These are phyloP conservation scores for Limosa lapponica DNA, from an alignment of 2,797 vertebrate genomes.

Conservation along the genomic window DNA sequence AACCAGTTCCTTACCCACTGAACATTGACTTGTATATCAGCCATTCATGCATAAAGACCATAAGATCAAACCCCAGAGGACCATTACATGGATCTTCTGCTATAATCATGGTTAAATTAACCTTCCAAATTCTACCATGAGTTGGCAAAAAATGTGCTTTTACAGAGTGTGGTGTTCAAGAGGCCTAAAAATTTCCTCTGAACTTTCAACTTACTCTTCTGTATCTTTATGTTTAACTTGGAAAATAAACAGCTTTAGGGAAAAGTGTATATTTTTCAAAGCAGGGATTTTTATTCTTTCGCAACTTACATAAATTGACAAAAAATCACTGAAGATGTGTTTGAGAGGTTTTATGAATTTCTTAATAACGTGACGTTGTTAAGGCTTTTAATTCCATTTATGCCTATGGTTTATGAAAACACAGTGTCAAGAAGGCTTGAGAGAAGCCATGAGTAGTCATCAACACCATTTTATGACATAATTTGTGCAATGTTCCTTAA, in stretches of 20 bases:
- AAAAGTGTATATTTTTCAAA: background rate
- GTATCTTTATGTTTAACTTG: background rate
- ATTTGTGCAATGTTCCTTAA: background rate
- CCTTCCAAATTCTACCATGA: background rate
- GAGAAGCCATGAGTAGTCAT: background rate
- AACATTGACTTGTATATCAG: background rate
- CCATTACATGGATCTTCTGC: background rate
- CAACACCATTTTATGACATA: background rate
- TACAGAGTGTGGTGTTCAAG: background rate
- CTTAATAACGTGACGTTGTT: background rate
- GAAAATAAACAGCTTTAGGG: fast-evolving
- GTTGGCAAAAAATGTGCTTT: background rate
- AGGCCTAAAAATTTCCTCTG: background rate
- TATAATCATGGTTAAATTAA: background rate
- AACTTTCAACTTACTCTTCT: background rate
- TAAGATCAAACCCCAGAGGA: background rate
- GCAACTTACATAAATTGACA: background rate
- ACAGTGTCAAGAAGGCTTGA: background rate
- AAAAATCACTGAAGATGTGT: background rate
- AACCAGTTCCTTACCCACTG: background rate
- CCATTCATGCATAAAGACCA: background rate
- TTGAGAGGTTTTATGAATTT: background rate
- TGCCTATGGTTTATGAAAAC: background rate
- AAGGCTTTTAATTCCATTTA: background rate
- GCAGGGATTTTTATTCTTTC: background rate